These are phyloP conservation scores for Leucophenga varia DNA, from an alignment of 1,140 invertebrate species.

Conservation along the genomic window DNA sequence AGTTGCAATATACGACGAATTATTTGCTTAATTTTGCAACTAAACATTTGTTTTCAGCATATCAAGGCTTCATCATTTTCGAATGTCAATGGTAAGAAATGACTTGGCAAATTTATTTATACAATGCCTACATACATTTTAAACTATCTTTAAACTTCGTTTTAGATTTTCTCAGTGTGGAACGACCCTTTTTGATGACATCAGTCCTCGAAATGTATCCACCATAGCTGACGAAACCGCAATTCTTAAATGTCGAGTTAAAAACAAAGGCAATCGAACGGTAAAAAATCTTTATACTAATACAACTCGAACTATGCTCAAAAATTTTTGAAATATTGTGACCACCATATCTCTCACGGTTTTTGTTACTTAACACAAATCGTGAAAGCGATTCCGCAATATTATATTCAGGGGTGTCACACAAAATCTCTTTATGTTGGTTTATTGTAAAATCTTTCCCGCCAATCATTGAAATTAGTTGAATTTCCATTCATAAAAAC, in stretches of 20 bases:
- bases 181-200: conserved; percentile 84
- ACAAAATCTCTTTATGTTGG: no score
- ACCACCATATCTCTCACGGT: no score
- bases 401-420: no score
- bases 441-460: no score
- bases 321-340: no score
- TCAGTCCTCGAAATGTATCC: conserved; percentile 78
- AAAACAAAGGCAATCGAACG: conserved; percentile 83
- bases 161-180: conserved; percentile 25
- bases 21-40: conserved; percentile 27
- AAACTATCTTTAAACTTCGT: neutral
- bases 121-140: neutral
- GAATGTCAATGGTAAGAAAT: conserved; percentile 41
- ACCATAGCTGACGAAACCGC: conserved; percentile 81
- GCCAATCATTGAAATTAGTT: no score
- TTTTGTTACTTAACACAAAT: no score
- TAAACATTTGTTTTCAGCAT: conserved; percentile 36
- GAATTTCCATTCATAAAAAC: no score
- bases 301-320: no score
- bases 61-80: conserved; percentile 35
- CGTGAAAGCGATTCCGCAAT: no score
- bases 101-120: conserved; percentile 20
- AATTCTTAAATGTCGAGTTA: conserved; percentile 78
- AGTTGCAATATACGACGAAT: no score
- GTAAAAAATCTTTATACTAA: no score